phyloP scores from a whole-genome alignment of 2,888 invertebrate genomes.

The Watsonalla binaria region DNA sequence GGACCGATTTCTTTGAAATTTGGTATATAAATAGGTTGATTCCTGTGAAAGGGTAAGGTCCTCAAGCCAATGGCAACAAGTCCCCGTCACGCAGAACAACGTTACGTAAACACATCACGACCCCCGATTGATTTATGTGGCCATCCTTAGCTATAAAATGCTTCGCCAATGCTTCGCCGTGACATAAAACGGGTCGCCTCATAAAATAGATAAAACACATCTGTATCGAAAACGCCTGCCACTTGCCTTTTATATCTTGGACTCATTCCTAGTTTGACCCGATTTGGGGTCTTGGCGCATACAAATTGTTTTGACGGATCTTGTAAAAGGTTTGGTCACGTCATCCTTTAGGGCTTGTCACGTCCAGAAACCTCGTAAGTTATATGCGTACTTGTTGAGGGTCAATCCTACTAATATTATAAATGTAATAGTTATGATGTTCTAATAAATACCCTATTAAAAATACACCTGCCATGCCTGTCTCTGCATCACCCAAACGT shows the following conservation, averaged over 20 bases:
- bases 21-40: too few species aligned
- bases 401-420: too few species aligned
- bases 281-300: neutral
- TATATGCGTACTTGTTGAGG: too few species aligned
- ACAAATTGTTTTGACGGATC: neutral
- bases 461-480: too few species aligned
- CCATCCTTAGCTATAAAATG: conserved; percentile 11
- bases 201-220: conserved; percentile 5
- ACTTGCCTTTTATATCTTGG: neutral
- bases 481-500: too few species aligned
- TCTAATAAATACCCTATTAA: too few species aligned
- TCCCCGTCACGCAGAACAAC: neutral
- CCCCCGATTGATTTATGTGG: conserved; percentile 15
- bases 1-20: too few species aligned
- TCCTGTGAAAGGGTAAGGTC: neutral
- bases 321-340: neutral
- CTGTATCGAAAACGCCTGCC: conserved; percentile 1
- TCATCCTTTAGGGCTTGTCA: too few species aligned
- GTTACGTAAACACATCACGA: conserved; percentile 17
- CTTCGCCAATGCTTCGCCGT: neutral
- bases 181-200: neutral
- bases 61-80: neutral
- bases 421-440: too few species aligned
- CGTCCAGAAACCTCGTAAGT: too few species aligned
- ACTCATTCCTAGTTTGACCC: neutral